Percentiles rank a stretch among this genome's conserved stretches.
phyloP scores from a whole-genome alignment of 2,888 invertebrate species.

The Lomographa bimaculata region DNA sequence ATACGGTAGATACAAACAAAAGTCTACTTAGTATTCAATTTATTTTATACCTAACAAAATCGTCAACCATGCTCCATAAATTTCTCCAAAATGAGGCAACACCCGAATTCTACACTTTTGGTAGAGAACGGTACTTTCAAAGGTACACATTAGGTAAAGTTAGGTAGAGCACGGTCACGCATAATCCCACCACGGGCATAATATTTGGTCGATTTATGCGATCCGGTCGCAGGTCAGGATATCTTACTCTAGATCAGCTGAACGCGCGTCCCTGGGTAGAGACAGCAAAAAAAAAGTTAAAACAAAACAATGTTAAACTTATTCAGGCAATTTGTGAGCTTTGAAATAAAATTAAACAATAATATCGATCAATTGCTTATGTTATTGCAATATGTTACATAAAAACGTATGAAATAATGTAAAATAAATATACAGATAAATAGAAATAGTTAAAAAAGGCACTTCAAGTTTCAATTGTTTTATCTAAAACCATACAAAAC shows the following conservation, averaged over 20 bases:
- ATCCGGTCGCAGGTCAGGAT: constrained; percentile 59
- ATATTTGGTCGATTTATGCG: constrained; percentile 64
- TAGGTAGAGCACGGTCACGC: constrained; percentile 18
- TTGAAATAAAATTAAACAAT: not conserved
- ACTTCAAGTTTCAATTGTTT: too few species aligned
- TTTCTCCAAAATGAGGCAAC: constrained; percentile 18
- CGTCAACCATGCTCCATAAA: too few species aligned
- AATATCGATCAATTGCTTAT: too few species aligned
- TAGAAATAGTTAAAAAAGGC: too few species aligned
- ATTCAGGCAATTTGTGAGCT: not conserved
- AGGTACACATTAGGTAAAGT: constrained; percentile 3
- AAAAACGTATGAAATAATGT: too few species aligned
- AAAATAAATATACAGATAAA: too few species aligned
- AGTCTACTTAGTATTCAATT: too few species aligned
- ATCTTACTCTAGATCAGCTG: constrained; percentile 70
- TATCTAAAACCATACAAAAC: too few species aligned
- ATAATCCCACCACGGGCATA: constrained; percentile 38
- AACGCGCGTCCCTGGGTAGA: constrained; percentile 54
- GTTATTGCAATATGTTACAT: too few species aligned
- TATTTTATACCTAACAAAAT: too few species aligned
- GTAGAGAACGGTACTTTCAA: constrained; percentile 5
- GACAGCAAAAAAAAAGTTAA: constrained; percentile 25
- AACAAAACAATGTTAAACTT: too few species aligned
- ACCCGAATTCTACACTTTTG: constrained; percentile 8
- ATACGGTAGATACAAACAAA: too few species aligned